Evolutionary conservation across 1,140 invertebrate genomes (phyloP).

Genomic region (Drosophila quadrilineata): DNA sequence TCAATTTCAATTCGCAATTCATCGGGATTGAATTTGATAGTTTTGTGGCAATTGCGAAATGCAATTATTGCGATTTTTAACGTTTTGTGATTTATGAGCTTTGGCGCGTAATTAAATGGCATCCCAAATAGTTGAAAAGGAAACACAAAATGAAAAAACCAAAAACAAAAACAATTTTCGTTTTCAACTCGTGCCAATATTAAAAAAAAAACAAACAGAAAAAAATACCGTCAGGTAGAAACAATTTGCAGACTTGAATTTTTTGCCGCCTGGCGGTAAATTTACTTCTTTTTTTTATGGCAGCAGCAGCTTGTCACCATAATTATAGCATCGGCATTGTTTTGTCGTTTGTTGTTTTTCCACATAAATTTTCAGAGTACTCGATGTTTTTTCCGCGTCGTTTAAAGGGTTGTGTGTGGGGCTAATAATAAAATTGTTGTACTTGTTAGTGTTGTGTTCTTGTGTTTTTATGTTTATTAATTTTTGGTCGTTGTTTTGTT

Average conservation of each 20-base stretch:
- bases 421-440: conserved; percentile 51
- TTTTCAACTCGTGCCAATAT: conserved; percentile 47
- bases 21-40: conserved; percentile 18
- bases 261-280: conserved; percentile 33
- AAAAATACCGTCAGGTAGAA: conserved; percentile 6
- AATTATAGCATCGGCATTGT: conserved; percentile 37
- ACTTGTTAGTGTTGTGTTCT: conserved; percentile 20
- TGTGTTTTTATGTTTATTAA: conserved; percentile 58
- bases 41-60: conserved; percentile 21
- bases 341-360: conserved; percentile 13
- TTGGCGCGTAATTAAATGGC: conserved; percentile 49
- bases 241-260: conserved; percentile 27
- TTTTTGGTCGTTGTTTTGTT: conserved; percentile 48
- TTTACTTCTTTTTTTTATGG: conserved; percentile 60
- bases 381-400: conserved; percentile 43
- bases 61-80: too few relatives aligned
- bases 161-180: background rate
- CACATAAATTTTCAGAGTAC: conserved; percentile 33
- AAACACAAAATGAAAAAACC: background rate
- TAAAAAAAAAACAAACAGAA: background rate
- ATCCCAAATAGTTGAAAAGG: conserved; percentile 4
- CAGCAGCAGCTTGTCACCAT: conserved; percentile 29
- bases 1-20: conserved; percentile 7
- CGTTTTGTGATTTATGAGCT: conserved; percentile 57
- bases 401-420: conserved; percentile 64